Evolutionary conservation across 1,140 invertebrate genomes (phyloP), one percentile per base, ranked within the genome.

Genomic region (Drosophila jambulina): DNA sequence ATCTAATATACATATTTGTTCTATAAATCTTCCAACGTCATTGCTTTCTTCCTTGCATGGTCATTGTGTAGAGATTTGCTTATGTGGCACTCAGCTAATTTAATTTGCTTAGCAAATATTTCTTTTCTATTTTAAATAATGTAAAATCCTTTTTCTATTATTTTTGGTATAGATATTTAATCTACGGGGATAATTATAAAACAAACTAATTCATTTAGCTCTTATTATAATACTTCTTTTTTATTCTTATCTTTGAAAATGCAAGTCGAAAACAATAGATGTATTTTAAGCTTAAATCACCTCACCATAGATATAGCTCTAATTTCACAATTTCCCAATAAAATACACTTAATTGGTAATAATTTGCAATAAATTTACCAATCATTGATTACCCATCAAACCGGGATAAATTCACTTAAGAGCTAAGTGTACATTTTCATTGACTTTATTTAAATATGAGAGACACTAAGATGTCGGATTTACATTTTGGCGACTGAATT

Each of bases 401-500:
- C 15, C 29, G 6, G 13, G 32, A 36, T 54, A 54, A 54, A 23
- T 54, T 54, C 32, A 54, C 32, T 54, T 54, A 36, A 54, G 19
- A 34, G 29, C 29, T 34, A 13, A 17, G 19, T 36, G 32, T 36
- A 6, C 51, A 54, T 36, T 51, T 51, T n/a, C 48, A 51, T 51
- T 3, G n/a, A 51, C 3, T 7, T 54, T 54, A 54, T 54, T 54
- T 54, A 36, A 36, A 54, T 54, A 23, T 32, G 13, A 51, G 12
- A 19, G 17, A 25, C 10, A 25, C 3, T 15, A 38, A 36, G 25
- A 57, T 19, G 19, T 15, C 19, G 25, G 25, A 42, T 32, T 49
- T 54, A 36, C 21, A 46, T 61, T 72, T 62, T 49, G 29, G 13
- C n/a, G 58, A 51, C 25, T 49, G 27, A 51, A 72, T 56, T 78